Conservation (phyloP, 2,888 invertebrate species). For the Drosophila formosana region DNA sequence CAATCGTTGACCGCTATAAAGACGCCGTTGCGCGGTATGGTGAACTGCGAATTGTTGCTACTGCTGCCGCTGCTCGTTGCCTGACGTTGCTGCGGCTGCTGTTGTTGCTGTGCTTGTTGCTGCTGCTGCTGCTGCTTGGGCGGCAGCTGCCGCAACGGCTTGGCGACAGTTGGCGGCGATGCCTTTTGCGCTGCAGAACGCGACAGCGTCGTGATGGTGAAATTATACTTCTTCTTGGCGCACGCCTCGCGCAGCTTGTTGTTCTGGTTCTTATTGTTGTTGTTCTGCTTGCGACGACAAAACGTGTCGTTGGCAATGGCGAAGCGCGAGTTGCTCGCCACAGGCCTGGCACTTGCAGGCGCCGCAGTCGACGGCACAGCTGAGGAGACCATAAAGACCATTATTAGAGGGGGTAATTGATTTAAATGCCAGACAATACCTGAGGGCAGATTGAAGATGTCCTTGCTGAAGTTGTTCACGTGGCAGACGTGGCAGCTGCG, state of each 20-base stretch:
- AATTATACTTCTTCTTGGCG: slow-evolving; percentile 82
- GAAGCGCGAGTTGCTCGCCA: slow-evolving; percentile 76
- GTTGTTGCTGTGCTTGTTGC: slow-evolving; percentile 5
- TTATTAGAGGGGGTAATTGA: too few relatives aligned
- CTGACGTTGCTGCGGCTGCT: slow-evolving; percentile 21
- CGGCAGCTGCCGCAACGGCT: slow-evolving; percentile 20
- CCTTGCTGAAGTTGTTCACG: slow-evolving; percentile 84
- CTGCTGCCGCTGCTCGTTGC: slow-evolving; percentile 5
- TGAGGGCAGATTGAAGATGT: slow-evolving; percentile 82
- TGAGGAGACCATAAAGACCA: slow-evolving; percentile 1
- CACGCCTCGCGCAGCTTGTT: slow-evolving; percentile 65
- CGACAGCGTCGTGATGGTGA: slow-evolving; percentile 84
- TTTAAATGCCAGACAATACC: neutral
- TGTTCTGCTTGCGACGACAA: slow-evolving; percentile 73
- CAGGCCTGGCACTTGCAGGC: slow-evolving; percentile 24
- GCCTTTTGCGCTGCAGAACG: slow-evolving; percentile 62
- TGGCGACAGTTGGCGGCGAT: slow-evolving; percentile 5
- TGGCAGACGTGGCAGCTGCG: slow-evolving; percentile 85
- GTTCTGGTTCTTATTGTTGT: slow-evolving; percentile 73
- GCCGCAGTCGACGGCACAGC: slow-evolving; percentile 15
- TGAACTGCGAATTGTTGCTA: slow-evolving; percentile 66
- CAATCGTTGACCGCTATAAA: slow-evolving; percentile 89
- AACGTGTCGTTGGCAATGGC: slow-evolving; percentile 76
- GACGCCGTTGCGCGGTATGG: slow-evolving; percentile 86
- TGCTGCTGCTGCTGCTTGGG: slow-evolving; percentile 14